Evolutionary conservation across 2,113 vertebrate genomes (phyloP), one percentile per base, ranked within the genome.

Genomic region (Malurus alboscapulatus): DNA sequence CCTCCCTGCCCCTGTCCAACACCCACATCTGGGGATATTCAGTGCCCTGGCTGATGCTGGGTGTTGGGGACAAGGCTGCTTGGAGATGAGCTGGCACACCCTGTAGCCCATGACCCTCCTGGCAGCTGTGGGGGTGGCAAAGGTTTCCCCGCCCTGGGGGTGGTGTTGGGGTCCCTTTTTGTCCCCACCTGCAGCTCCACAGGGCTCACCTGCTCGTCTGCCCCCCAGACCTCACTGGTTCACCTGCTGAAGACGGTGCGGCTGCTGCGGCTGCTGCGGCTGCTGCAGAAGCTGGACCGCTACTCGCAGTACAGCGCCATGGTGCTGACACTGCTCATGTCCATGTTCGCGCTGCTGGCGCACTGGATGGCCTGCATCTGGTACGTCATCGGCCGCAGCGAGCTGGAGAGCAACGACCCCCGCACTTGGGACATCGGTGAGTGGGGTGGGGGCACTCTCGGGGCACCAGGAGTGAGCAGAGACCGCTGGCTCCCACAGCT

Each of bases 401-500:
- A 99, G 97, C 98, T 99, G 78, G 98, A 98, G 84, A 98, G 98
- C 95, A 98, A 98, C 19, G 98, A 99, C 90, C 98, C 98, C 2
- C 97, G 98, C 61, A 99, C 98, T 93, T 99, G 99, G 99, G 98
- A 99, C 93, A 99, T 99, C 47, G 99, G 99, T 99, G 97, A 98
- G 98, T 0, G 7, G 54, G n/a, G 7, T 0, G 3, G 44, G 5
- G 71, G 25, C 15, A 2, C 0, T 2, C 51, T 26, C 1, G 1
- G 87, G 36, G 20, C 0, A 0, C 22, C 4, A 1, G 48, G 21
- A 36, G 36, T 36, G 36, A 36, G 45, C 65, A 42, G 78, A 29
- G 18, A 7, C n/a, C 17, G 32, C 32, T 20, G 40, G 34, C 27
- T 59, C 27, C 34, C 29, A n/a, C 4, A 1, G 59, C 1, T 16